phyloP scores from a whole-genome alignment of 2,888 invertebrate genomes.

The Drosophila nigricruria region DNA sequence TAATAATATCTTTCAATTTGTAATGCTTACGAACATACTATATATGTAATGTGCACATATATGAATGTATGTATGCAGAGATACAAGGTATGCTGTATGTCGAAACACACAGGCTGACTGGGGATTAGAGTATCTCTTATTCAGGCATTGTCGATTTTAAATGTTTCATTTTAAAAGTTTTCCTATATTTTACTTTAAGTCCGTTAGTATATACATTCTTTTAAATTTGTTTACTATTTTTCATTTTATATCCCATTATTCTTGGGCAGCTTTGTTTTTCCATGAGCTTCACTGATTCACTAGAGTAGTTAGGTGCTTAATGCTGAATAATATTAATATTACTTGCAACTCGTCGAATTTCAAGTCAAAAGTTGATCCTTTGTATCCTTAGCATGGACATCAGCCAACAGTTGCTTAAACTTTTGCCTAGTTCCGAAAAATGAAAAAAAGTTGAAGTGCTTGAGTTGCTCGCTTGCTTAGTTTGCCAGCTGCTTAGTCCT shows the following conservation, averaged over 20 bases:
- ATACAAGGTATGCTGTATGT: no score
- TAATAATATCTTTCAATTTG: no score
- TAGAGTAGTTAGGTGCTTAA: constrained; percentile 8
- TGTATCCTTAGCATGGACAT: constrained; percentile 6
- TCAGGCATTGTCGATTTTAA: background rate
- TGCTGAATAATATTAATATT: constrained; percentile 59
- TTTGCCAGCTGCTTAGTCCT: constrained; percentile 16
- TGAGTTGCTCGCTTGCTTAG: constrained; percentile 13
- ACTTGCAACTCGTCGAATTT: constrained; percentile 8
- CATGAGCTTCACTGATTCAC: constrained; percentile 4
- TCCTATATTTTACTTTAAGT: no score
- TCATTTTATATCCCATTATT: background rate
- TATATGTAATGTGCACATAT: no score
- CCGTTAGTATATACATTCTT: no score
- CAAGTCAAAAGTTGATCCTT: constrained; percentile 48
- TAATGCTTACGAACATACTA: no score
- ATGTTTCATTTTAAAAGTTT: background rate
- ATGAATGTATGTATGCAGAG: no score
- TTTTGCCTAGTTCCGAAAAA: constrained; percentile 27
- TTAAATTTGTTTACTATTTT: background rate
- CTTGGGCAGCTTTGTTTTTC: constrained; percentile 1
- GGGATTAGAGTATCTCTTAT: background rate
- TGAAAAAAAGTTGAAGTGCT: constrained; percentile 39
- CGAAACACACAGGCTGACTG: background rate
- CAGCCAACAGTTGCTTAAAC: constrained; percentile 51